Base-by-base conservation (phyloP, 64 coral and sea anemone genomes). In the Porites lutea region DNA sequence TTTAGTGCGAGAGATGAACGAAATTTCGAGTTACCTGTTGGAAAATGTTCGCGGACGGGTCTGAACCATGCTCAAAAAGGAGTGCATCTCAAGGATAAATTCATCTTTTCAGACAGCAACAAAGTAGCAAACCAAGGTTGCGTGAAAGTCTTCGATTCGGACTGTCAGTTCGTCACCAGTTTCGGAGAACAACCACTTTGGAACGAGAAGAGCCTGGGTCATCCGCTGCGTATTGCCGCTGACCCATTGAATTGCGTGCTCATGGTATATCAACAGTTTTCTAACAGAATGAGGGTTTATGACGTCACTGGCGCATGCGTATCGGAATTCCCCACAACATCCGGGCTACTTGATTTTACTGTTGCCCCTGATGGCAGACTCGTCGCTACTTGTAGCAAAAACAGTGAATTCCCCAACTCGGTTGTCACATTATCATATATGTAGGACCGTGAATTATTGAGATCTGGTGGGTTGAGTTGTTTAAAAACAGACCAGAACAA, bases 321-420 rank as follows among this genome's bases (percentile, higher is more conserved):
- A n/a, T 84, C 62, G n/a, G 81, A 84, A 63, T 84, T 84, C 65
- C 23, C 23, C 52, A 84, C 81, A 5, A 52, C 19, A n/a, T 84
- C 81, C 14, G 81, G 81, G 46, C 81, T 84, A 68, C 81, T 84
- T 69, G 81, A 84, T 22, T 84, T 84, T 45, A 22, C 63, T 47
- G 62, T 84, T 12, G 65, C 62, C 11, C 47, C 81, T 21, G 45
- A 68, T 6, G 81, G 81, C 16, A 66, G 48, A 12, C 45, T 84
- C 9, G 18, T 84, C 4, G 81, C 61, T 19, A 84, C 62, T 3
- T 84, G 81, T 13, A 69, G 81, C 63, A 69, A 84, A 9, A 69
- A 84, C 81, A 52, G 81, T 84, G 81, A 84, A 84, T 84, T 69
- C 69, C 81, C 81, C 13, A 84, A 84, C 48, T 84, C 81, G 19